phyloP scores from a whole-genome alignment of 2,888 invertebrate species.

The Pandemis heparana region DNA sequence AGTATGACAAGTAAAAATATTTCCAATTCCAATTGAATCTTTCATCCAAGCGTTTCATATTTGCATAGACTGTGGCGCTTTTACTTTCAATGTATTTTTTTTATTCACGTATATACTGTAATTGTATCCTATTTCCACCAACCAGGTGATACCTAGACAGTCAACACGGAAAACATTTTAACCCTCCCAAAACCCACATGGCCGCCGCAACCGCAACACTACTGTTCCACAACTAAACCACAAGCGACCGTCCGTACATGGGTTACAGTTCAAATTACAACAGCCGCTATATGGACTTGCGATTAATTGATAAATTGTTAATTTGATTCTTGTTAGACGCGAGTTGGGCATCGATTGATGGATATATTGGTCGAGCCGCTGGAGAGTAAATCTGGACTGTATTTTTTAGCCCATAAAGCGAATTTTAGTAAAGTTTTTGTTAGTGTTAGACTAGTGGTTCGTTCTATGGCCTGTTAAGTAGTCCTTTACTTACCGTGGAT shows the following conservation, averaged over 20 bases:
- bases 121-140: constrained; percentile 15
- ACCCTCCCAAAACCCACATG: constrained; percentile 52
- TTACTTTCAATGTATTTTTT: too few species aligned
- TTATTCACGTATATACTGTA: constrained; percentile 10
- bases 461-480: too few species aligned
- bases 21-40: too few species aligned
- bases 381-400: constrained; percentile 8
- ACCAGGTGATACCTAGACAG: constrained; percentile 45
- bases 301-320: constrained; percentile 41
- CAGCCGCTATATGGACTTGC: background rate
- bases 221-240: background rate
- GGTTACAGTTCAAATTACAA: background rate
- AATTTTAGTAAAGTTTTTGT: too few species aligned
- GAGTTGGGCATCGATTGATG: constrained; percentile 38
- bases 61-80: too few species aligned
- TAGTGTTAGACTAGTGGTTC: too few species aligned
- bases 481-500: too few species aligned
- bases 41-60: too few species aligned
- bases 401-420: background rate
- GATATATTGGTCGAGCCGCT: constrained; percentile 20
- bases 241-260: background rate
- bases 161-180: constrained; percentile 80
- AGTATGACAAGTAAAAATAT: too few species aligned
- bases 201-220: constrained; percentile 33
- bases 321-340: constrained; percentile 42